Percentiles rank a stretch among this genome's conserved stretches.
Conservation (phyloP, 2,888 invertebrate genomes). For the Diadegma fenestrale region DNA sequence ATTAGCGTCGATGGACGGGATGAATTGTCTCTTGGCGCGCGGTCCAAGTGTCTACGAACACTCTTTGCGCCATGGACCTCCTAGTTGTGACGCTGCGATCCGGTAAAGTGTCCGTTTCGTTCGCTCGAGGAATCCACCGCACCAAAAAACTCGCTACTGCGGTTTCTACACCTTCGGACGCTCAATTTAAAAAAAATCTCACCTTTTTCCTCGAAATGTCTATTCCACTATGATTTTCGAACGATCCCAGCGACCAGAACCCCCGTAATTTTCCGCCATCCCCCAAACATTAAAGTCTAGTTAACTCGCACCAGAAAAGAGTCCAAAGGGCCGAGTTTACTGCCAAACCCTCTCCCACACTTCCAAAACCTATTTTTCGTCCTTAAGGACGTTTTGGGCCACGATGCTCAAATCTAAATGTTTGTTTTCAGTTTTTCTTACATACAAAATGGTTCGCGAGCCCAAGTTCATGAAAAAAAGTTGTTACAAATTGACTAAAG, state of each 20-base stretch:
- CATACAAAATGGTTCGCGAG: too few relatives aligned
- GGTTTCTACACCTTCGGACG: slow-evolving; percentile 42
- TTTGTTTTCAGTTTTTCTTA: too few relatives aligned
- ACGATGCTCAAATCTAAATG: too few relatives aligned
- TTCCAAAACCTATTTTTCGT: not conserved
- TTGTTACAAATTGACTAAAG: too few relatives aligned
- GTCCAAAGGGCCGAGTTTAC: slow-evolving; percentile 13
- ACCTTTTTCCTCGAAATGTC: slow-evolving; percentile 26
- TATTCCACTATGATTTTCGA: slow-evolving; percentile 44
- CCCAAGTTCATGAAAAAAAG: too few relatives aligned
- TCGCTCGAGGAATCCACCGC: not conserved
- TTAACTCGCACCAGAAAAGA: slow-evolving; percentile 67
- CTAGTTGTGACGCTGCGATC: slow-evolving; percentile 40
- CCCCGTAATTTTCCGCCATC: slow-evolving; percentile 74
- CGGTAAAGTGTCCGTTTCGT: slow-evolving; percentile 1
- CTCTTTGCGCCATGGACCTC: slow-evolving; percentile 31
- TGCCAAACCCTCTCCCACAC: not conserved
- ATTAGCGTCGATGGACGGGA: slow-evolving; percentile 68
- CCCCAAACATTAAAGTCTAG: slow-evolving; percentile 78
- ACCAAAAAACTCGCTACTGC: slow-evolving; percentile 41
- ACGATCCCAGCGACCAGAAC: slow-evolving; percentile 51
- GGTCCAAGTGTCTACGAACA: slow-evolving; percentile 23
- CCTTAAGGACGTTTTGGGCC: too few relatives aligned
- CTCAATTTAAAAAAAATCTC: slow-evolving; percentile 56
- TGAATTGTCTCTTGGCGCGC: slow-evolving; percentile 60